A percentile compares a stretch with the other conserved stretches of the same genome.
phyloP scores from a whole-genome alignment of 2,797 vertebrate genomes.

The Enteromius radiatus region DNA sequence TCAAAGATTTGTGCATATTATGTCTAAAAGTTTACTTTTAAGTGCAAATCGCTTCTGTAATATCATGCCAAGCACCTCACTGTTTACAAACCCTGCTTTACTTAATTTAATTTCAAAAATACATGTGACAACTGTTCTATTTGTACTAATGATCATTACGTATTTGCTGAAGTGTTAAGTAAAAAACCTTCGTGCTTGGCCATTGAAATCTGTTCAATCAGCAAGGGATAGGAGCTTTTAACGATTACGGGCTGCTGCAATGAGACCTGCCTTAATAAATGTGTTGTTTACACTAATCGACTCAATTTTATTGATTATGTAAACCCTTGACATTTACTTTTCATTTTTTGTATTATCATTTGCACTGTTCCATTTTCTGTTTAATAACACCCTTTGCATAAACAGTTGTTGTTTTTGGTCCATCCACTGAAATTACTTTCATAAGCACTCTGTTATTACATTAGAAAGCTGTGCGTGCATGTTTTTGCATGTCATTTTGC shows the following conservation, averaged over 20 bases:
- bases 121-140: not conserved
- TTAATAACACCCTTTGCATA: slow-evolving; percentile 14
- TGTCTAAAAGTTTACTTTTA: slow-evolving; percentile 45
- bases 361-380: slow-evolving; percentile 31
- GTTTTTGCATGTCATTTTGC: slow-evolving; percentile 27
- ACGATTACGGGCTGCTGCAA: slow-evolving; percentile 62
- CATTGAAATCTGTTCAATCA: slow-evolving; percentile 33
- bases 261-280: slow-evolving; percentile 70
- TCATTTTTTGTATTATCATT: slow-evolving; percentile 33
- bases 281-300: slow-evolving; percentile 59
- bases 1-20: slow-evolving; percentile 7
- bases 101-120: slow-evolving; percentile 31
- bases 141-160: slow-evolving; percentile 14
- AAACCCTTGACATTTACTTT: slow-evolving; percentile 41
- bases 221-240: slow-evolving; percentile 22
- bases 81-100: slow-evolving; percentile 52
- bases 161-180: slow-evolving; percentile 31
- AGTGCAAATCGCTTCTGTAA: slow-evolving; percentile 28
- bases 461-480: slow-evolving; percentile 10
- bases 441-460: slow-evolving; percentile 16
- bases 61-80: slow-evolving; percentile 16
- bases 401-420: slow-evolving; percentile 9
- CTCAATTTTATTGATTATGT: slow-evolving; percentile 25
- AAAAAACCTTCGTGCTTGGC: slow-evolving; percentile 21
- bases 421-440: slow-evolving; percentile 26